Evolutionary conservation across 2,113 vertebrate genomes (phyloP).

Genomic region (Chunga burmeisteri): DNA sequence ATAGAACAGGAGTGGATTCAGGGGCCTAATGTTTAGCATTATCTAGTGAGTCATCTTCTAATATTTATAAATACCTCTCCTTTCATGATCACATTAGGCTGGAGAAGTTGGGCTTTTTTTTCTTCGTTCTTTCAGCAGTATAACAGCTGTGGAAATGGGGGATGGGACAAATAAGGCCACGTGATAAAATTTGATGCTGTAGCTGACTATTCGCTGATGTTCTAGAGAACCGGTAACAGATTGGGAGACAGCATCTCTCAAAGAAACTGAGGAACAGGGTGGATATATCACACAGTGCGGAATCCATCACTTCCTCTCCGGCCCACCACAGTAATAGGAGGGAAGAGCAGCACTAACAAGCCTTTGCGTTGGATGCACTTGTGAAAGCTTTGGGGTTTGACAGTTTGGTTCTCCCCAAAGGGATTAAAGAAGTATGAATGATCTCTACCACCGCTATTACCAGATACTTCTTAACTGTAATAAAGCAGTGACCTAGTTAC

Average conservation of each 20-base stretch:
- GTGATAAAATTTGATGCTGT: background rate
- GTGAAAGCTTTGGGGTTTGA: background rate
- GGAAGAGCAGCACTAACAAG: background rate
- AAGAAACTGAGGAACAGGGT: background rate
- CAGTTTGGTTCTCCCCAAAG: background rate
- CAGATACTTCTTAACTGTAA: conserved; percentile 39
- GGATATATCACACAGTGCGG: background rate
- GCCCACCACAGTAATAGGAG: background rate
- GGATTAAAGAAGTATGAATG: conserved; percentile 37
- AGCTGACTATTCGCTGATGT: background rate
- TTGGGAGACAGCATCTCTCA: background rate
- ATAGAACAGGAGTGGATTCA: background rate
- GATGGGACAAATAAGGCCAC: background rate
- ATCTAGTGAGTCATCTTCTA: background rate
- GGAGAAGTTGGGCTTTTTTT: background rate
- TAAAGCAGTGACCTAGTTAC: conserved; percentile 51
- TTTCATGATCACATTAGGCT: background rate
- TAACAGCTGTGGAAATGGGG: background rate
- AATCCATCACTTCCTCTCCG: background rate
- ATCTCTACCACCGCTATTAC: conserved; percentile 18
- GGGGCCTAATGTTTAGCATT: background rate
- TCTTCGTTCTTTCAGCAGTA: background rate
- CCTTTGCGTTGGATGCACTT: background rate
- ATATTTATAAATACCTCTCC: background rate
- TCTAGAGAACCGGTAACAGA: background rate